Conservation (phyloP, 2,888 invertebrate species). For the Bimastos eiseni region DNA sequence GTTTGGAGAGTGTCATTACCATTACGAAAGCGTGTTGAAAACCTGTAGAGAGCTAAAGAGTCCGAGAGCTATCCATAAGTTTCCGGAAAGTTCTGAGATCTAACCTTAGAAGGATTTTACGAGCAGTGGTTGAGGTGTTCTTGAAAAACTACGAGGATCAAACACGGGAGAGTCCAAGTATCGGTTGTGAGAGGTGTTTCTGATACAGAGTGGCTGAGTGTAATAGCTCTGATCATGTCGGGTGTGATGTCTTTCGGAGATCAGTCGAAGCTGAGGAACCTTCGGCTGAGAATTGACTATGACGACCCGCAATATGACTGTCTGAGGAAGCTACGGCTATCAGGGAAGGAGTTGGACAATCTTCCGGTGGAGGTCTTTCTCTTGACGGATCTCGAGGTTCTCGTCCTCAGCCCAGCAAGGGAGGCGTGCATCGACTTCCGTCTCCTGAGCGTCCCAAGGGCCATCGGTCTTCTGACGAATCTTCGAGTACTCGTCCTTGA, state of each 20-base stretch:
- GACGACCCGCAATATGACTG: conserved; percentile 32
- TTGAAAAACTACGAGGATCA: no score
- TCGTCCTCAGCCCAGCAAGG: conserved; percentile 60
- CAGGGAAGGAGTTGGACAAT: conserved; percentile 53
- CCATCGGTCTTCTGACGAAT: conserved; percentile 55
- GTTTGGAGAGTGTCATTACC: no score
- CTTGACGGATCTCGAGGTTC: conserved; percentile 57
- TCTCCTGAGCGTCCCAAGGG: conserved; percentile 51
- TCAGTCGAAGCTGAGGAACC: conserved; percentile 25
- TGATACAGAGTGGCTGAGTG: no score
- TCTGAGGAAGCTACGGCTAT: conserved; percentile 33
- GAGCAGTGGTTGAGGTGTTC: no score
- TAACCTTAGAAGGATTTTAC: not conserved
- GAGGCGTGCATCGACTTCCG: conserved; percentile 59
- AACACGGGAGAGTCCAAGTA: no score
- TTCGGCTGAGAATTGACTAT: conserved; percentile 32
- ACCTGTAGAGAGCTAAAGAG: not conserved
- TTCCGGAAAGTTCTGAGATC: not conserved
- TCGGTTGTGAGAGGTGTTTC: no score
- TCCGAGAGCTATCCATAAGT: not conserved
- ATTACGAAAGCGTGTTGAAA: no score
- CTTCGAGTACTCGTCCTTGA: conserved; percentile 57
- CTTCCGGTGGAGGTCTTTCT: conserved; percentile 56
- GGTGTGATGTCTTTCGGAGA: not conserved
- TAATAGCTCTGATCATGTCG: not conserved